Conservation (phyloP, 2,797 vertebrate species). For the Hydrolagus colliei region DNA sequence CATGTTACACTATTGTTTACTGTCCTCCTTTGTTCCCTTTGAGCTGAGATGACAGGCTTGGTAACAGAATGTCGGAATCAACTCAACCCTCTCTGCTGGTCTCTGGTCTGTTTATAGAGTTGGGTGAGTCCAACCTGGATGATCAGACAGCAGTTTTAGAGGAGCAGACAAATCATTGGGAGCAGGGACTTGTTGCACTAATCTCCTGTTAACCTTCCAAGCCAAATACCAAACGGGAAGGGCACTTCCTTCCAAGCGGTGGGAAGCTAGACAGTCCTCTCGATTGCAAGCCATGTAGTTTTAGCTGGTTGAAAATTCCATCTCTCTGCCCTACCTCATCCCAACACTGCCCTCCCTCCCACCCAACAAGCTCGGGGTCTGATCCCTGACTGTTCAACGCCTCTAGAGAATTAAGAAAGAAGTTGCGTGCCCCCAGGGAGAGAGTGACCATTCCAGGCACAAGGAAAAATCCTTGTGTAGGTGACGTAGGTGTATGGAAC, state of each 20-base stretch:
- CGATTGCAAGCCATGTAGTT: background rate
- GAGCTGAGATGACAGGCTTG: background rate
- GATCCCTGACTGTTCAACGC: too few species aligned
- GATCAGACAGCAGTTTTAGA: too few species aligned
- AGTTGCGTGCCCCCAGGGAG: too few species aligned
- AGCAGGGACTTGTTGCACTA: background rate
- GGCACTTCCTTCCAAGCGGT: background rate
- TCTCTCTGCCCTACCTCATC: background rate
- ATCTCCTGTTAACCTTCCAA: background rate
- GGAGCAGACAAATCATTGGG: background rate
- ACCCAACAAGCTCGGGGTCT: too few species aligned
- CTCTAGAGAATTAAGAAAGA: background rate
- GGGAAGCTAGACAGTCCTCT: background rate
- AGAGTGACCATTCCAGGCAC: too few species aligned
- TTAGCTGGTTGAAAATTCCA: background rate
- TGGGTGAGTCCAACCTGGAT: background rate
- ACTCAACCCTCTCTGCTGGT: background rate
- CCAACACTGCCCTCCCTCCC: background rate
- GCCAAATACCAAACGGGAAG: background rate
- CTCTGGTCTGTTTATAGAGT: background rate
- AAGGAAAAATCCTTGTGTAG: too few species aligned
- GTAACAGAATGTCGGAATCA: background rate
- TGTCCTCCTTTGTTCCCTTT: background rate
- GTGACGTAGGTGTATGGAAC: too few species aligned
- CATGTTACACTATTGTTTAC: too few species aligned